Conservation (phyloP, 2,113 vertebrate genomes). For the Bos javanicus region DNA sequence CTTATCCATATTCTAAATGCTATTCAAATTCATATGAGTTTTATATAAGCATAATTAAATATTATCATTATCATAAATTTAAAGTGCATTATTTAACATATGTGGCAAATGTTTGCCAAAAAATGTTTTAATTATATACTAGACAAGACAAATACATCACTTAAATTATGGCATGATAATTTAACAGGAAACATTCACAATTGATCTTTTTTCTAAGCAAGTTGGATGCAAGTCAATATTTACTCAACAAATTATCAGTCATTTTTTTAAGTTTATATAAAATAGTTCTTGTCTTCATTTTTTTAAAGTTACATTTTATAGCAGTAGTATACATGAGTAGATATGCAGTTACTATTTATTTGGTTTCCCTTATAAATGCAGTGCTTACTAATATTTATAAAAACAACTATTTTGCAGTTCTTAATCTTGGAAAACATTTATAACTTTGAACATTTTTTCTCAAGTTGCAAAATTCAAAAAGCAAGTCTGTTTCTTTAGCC, state of each 20-base stretch:
- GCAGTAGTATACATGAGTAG: not conserved
- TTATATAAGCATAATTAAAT: slow-evolving; percentile 34
- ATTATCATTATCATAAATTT: slow-evolving; percentile 47
- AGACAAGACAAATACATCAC: slow-evolving; percentile 28
- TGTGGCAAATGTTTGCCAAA: slow-evolving; percentile 16
- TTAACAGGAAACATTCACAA: slow-evolving; percentile 34
- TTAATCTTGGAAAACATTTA: not conserved
- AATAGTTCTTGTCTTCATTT: not conserved
- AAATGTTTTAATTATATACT: slow-evolving; percentile 46
- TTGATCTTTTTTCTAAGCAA: slow-evolving; percentile 22
- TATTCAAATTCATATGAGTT: not conserved
- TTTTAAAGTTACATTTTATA: not conserved
- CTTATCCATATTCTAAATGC: not conserved
- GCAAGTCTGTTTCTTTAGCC: not conserved
- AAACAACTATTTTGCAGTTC: not conserved
- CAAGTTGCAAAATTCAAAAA: not conserved
- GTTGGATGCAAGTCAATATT: not conserved
- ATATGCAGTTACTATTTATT: not conserved
- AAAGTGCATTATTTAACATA: slow-evolving; percentile 53
- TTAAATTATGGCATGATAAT: slow-evolving; percentile 21
- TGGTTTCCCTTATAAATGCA: not conserved
- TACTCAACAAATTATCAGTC: not conserved
- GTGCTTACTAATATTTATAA: not conserved
- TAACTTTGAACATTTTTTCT: not conserved
- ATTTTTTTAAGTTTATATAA: not conserved